Evolutionary conservation across 2,797 vertebrate genomes (phyloP).

Genomic region (Thamnophis elegans): DNA sequence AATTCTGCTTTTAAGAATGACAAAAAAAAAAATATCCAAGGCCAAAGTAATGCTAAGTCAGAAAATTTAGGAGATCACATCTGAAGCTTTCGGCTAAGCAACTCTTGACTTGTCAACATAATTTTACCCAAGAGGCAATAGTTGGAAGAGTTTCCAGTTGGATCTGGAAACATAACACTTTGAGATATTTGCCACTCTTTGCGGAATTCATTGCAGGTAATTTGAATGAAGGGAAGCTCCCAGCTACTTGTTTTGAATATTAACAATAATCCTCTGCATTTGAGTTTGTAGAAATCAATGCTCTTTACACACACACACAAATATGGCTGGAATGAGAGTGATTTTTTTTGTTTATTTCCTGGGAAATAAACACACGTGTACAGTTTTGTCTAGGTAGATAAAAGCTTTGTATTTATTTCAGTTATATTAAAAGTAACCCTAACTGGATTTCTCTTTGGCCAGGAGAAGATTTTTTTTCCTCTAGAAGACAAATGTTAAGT

Average conservation of each 20-base stretch:
- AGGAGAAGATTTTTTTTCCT: neutral
- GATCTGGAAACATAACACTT: neutral
- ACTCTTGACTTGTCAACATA: neutral
- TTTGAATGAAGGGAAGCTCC: neutral
- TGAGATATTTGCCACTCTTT: neutral
- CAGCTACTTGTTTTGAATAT: neutral
- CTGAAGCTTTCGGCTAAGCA: neutral
- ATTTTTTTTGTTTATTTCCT: neutral
- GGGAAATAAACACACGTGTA: neutral
- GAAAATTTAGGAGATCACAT: neutral
- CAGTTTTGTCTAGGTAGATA: neutral
- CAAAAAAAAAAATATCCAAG: neutral
- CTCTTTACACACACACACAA: neutral
- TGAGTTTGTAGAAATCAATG: neutral
- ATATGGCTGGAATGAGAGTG: neutral
- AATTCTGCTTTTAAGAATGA: neutral
- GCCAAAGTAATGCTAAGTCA: neutral
- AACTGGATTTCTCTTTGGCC: neutral
- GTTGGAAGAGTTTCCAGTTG: neutral
- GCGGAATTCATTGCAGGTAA: no score
- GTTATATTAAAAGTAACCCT: neutral
- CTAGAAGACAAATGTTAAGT: neutral
- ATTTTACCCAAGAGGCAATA: neutral
- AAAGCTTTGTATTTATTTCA: neutral
- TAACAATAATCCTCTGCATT: neutral